Percentiles rank a stretch among this genome's conserved stretches.
These are phyloP conservation scores for Andrena fulva DNA, from an alignment of 2,888 invertebrate species.

Conservation along the genomic window DNA sequence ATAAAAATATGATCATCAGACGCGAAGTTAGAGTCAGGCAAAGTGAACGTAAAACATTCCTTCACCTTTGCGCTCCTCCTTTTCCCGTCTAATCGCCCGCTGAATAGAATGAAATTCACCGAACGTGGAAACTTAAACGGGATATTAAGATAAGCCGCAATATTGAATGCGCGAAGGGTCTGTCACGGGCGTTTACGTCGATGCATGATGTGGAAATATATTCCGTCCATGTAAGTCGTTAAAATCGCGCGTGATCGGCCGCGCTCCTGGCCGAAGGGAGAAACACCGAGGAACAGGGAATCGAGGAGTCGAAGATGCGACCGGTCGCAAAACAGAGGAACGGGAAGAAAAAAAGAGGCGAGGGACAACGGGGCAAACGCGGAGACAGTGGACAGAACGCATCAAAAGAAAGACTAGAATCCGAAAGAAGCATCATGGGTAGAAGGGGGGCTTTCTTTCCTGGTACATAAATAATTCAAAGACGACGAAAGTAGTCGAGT, in stretches of 20 bases:
- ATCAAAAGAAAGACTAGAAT: slow-evolving; percentile 50
- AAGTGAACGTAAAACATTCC: neutral
- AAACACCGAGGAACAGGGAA: slow-evolving; percentile 26
- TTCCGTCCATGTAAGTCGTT: slow-evolving; percentile 65
- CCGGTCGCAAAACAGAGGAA: slow-evolving; percentile 2
- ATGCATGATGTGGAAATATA: slow-evolving; percentile 59
- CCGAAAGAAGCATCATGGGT: slow-evolving; percentile 22
- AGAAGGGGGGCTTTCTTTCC: neutral
- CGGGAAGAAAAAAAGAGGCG: slow-evolving; percentile 3
- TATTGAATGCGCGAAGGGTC: slow-evolving; percentile 43
- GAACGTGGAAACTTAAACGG: slow-evolving; percentile 36
- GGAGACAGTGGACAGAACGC: slow-evolving; percentile 15
- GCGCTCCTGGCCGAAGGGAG: slow-evolving; percentile 24
- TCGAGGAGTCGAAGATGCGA: slow-evolving; percentile 22
- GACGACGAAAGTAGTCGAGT: slow-evolving; percentile 6
- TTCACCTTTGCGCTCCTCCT: neutral
- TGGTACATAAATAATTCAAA: slow-evolving; percentile 42
- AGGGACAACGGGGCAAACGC: neutral
- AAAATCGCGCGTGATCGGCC: slow-evolving; percentile 66
- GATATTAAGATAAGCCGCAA: slow-evolving; percentile 39
- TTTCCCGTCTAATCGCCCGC: neutral
- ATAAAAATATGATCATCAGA: neutral
- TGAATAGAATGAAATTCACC: slow-evolving; percentile 17
- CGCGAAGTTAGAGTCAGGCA: neutral
- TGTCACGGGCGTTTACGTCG: slow-evolving; percentile 36